Base-by-base conservation (phyloP, 2,797 vertebrate genomes). In the Spinus pinus region DNA sequence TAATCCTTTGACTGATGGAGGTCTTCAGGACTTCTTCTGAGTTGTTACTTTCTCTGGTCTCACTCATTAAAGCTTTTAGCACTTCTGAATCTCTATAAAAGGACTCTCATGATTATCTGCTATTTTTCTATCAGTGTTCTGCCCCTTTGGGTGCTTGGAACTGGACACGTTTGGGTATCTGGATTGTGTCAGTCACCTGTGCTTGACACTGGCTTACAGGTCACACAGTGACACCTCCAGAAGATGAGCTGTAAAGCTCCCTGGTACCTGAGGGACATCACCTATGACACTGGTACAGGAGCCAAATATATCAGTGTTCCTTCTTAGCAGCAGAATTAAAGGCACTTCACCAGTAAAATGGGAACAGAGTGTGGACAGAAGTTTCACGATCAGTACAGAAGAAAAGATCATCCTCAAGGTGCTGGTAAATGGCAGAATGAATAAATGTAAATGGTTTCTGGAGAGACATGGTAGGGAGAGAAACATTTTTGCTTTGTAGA, bases 251-350 rank as follows among this genome's bases (percentile, higher is more conserved):
- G 71, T 82, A 50, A 88, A 77, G 70, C 19, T 60, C 35, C 23
- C 77, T 77, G 65, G 39, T 74, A 46, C 54, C 71, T 56, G 72
- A 64, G 31, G 21, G 23, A 20, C 56, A 13, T 46, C 41, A 30
- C 50, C 35, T 51, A 3, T 53, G 71, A 5, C 62, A 60, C n/a
- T 1, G 2, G 12, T 10, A 35, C 39, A 54, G 56, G 17, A 86
- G 46, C 4, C 79, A 49, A 39, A 81, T 57, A 49, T 9, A 50
- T 60, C 44, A 10, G 23, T 58, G 37, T 50, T 83, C 2, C 0
- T 57, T 80, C 71, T 53, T 15, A 88, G 58, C 58, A 61, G 77
- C 4, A 12, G 39, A 95, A 72, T 82, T 95, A 86, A 96, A 94
- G 72, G 51, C 41, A 77, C 27, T 60, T 87, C 60, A 61, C 60